A percentile compares a stretch with the other conserved stretches of the same genome.
These are phyloP conservation scores for Cnemophilus loriae DNA, from an alignment of 2,113 vertebrate genomes.

Conservation along the genomic window DNA sequence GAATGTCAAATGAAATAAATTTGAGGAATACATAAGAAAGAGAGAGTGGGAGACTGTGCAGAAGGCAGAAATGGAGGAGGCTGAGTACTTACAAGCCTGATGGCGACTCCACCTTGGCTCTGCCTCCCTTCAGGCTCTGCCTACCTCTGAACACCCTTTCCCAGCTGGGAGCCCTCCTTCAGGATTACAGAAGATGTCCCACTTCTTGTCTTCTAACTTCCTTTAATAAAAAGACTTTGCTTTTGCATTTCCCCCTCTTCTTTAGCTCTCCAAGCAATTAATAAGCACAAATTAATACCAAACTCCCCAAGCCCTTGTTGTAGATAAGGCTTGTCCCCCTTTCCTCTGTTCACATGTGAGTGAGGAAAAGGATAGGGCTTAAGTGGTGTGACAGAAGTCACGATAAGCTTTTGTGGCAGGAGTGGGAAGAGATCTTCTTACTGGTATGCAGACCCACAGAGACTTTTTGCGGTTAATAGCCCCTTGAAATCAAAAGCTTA, in stretches of 20 bases:
- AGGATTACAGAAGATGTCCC: background rate
- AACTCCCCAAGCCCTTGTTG: background rate
- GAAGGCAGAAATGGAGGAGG: background rate
- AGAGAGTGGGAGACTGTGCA: background rate
- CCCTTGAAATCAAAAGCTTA: background rate
- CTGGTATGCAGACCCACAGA: background rate
- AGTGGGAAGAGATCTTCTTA: background rate
- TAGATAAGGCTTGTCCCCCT: background rate
- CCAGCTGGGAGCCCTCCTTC: background rate
- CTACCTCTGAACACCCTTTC: background rate
- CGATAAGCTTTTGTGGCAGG: background rate
- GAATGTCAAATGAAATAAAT: background rate
- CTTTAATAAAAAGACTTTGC: background rate
- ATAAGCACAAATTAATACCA: background rate
- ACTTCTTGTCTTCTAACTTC: background rate
- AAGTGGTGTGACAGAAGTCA: background rate
- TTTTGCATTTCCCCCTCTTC: background rate
- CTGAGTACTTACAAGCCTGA: background rate
- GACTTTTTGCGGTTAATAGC: background rate
- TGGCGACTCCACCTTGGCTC: background rate
- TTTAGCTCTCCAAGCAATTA: conserved; percentile 11
- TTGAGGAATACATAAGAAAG: background rate
- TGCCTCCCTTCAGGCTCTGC: background rate
- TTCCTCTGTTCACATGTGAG: background rate
- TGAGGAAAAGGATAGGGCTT: background rate